Evolutionary conservation across 2,888 invertebrate species (phyloP), one percentile per base, ranked within the genome.

Genomic region (Meganola albula): DNA sequence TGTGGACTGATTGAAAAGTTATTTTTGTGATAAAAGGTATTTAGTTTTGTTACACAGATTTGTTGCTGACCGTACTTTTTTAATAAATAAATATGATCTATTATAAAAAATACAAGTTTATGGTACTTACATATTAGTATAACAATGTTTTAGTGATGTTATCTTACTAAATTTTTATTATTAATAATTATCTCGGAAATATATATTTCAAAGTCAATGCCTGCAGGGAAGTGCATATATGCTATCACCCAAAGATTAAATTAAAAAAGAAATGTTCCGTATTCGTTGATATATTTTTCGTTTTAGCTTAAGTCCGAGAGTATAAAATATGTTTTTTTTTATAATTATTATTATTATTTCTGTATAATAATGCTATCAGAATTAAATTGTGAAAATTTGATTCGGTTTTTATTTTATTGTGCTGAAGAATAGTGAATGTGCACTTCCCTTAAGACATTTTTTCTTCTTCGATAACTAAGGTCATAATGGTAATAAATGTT

Each of bases 351-450:
- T 48, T 53, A 35, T 58, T 63, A 66, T 59, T 66, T 65, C 58
- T 58, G 51, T 63, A 53, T 51, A 55, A 31, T 42, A 47, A 50
- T 55, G 45, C 56, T 57, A 49, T 70, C 66, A 68, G 62, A 61
- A 83, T 79, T 82, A 79, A 78, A 76, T 50, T 67, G 60, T 72
- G 67, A 53, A 54, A 59, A 63, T 53, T 62, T 53, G 49, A 61
- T 58, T 66, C 63, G 55, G 61, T 63, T 71, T 74, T 65, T 58
- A 49, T 55, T 65, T 67, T 50, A 40, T 34, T 84, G 86, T 87
- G 87, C 87, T 85, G 85, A 86, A 87, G 79, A 87, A 87, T 87
- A 87, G 86, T 87, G 86, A 86, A 80, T 53, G 65, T 77, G 87
- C 85, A 87, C 85, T 86, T 87, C 85, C 53, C 85, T 65, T 74